Base-by-base conservation (phyloP, 2,797 vertebrate species). In the Acipenser transmontanus region DNA sequence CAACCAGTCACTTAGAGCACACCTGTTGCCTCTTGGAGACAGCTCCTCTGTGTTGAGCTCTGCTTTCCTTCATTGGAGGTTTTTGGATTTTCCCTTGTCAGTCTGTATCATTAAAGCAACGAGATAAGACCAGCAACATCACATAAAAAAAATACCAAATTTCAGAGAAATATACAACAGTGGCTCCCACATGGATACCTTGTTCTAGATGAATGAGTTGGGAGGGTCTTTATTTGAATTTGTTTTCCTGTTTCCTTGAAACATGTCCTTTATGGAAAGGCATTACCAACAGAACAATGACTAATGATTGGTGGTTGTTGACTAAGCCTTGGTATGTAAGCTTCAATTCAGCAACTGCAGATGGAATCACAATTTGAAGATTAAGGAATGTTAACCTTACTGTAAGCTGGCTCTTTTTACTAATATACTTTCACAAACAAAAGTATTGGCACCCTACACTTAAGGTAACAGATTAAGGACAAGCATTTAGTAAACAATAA, bases 1-100 rank as follows among this genome's bases (percentile, higher is more conserved):
- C 73, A 83, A 73, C 49, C 51, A 59, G 69, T 81, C 76, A 77
- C 73, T 84, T 78, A 80, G 74, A 82, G 64, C 68, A 71, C 70
- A 67, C 71, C 70, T 75, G 59, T 62, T 67, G 69, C 64, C 71
- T 77, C 68, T 56, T 71, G 68, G 73, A 79, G 69, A 73, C 67
- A 81, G 72, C 67, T 75, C 72, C 64, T 71, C 78, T 74, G 71
- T 82, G 77, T 66, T 82, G 74, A 65, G 17, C 49, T 70, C 78
- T 77, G 54, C 70, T 66, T 74, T 77, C 67, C 69, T 82, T 72
- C 73, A 61, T 70, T 76, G 61, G 66, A 75, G 67, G 70, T 57
- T 75, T 54, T 59, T 71, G 6, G 17, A 67, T 70, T 62, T 70
- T 68, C 17, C 50, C 59, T 64, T 77, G 66, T 74, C 13, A 8